Percentiles rank a stretch among this genome's conserved stretches.
phyloP scores from a whole-genome alignment of 2,113 vertebrate genomes.

The Cryptotis parvus region DNA sequence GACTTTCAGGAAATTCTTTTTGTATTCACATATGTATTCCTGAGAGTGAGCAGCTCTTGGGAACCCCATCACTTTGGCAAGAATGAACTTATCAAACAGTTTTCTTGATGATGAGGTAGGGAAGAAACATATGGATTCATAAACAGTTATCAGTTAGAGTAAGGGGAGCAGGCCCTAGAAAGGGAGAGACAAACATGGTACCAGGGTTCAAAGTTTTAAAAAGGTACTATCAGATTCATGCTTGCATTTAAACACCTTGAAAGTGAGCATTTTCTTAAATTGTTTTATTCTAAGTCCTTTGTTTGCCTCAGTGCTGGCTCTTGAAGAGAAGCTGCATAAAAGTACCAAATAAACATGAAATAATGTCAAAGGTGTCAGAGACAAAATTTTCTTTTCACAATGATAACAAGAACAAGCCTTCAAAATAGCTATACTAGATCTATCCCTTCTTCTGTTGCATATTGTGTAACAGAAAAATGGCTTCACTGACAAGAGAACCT shows the following conservation, averaged over 20 bases:
- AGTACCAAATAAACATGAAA: no score
- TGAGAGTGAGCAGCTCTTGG: background rate
- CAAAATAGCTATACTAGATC: no score
- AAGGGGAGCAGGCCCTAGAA: background rate
- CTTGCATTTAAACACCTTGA: background rate
- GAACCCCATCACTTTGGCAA: background rate
- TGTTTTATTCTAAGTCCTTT: background rate
- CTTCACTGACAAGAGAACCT: background rate
- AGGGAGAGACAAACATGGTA: background rate
- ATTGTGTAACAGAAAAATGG: background rate
- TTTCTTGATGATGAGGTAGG: background rate
- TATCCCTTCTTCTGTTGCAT: background rate
- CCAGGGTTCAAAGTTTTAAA: background rate
- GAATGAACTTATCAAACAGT: background rate
- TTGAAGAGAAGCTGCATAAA: background rate
- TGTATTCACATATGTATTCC: background rate
- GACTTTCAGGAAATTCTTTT: background rate
- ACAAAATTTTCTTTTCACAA: background rate
- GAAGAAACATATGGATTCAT: background rate
- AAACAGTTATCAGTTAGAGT: background rate
- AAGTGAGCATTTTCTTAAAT: background rate
- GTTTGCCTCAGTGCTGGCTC: background rate
- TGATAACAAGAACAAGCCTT: background rate
- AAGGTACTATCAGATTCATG: background rate
- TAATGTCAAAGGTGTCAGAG: background rate